Evolutionary conservation across 92 coral and sea anemone species (phyloP).

Genomic region (Scolanthus callimorphus): DNA sequence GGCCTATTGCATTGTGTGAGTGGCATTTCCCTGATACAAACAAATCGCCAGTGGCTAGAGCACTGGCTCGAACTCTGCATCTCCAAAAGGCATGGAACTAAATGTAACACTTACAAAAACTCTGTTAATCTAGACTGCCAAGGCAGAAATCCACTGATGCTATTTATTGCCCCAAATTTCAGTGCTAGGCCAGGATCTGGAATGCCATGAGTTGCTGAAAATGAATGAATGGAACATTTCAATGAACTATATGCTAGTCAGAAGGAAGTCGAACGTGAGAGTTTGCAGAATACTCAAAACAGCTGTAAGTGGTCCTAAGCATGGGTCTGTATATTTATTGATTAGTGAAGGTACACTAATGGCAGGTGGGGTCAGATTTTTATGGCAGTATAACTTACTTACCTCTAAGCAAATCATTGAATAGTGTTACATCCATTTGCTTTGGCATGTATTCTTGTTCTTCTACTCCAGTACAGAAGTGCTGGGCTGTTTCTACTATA

Average conservation of each 20-base stretch:
- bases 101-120: slow-evolving; percentile 70
- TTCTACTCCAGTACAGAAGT: slow-evolving; percentile 64
- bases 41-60: too few species aligned
- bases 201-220: slow-evolving; percentile 68
- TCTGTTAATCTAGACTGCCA: slow-evolving; percentile 98
- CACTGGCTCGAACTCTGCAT: too few species aligned
- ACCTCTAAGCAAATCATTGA: slow-evolving; percentile 74
- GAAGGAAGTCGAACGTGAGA: too few species aligned
- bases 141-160: slow-evolving; percentile 81
- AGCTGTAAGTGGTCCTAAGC: too few species aligned
- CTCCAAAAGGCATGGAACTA: too few species aligned
- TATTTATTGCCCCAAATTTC: slow-evolving; percentile 66
- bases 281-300: too few species aligned
- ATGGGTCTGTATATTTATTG: too few species aligned
- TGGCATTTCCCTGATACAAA: too few species aligned
- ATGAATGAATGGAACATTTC: not conserved
- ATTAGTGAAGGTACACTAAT: too few species aligned
- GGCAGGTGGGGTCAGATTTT: too few species aligned
- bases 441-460: slow-evolving; percentile 55
- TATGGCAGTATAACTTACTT: too few species aligned
- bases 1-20: too few species aligned
- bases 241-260: not conserved
- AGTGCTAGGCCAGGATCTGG: slow-evolving; percentile 96
- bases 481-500: slow-evolving; percentile 81
- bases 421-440: slow-evolving; percentile 57